Evolutionary conservation across 2,888 invertebrate genomes (phyloP).

Genomic region (Pterostichus madidus): DNA sequence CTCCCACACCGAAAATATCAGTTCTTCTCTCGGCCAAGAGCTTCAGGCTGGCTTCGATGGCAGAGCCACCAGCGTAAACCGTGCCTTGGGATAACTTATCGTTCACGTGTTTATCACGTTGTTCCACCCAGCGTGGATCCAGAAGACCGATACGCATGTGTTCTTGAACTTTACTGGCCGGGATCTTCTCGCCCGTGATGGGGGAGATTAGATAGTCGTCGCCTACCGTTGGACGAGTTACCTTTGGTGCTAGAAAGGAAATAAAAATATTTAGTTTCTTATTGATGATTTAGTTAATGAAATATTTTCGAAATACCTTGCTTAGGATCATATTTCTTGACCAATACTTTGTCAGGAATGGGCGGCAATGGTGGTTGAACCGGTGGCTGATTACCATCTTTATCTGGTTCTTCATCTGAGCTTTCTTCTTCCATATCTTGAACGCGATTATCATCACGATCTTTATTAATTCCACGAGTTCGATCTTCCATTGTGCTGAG

Average conservation of each 20-base stretch:
- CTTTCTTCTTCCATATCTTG: slow-evolving; percentile 97
- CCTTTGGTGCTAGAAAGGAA: slow-evolving; percentile 77
- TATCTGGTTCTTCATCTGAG: slow-evolving; percentile 84
- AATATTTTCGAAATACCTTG: slow-evolving; percentile 79
- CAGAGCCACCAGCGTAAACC: slow-evolving; percentile 88
- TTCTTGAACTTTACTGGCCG: slow-evolving; percentile 97
- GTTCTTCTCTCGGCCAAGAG: slow-evolving; percentile 98
- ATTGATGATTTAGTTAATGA: background rate
- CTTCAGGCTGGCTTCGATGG: slow-evolving; percentile 97
- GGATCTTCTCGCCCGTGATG: slow-evolving; percentile 98
- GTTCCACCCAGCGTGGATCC: slow-evolving; percentile 99
- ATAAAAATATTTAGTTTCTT: background rate
- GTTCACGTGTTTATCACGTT: slow-evolving; percentile 94
- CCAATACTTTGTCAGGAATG: slow-evolving; percentile 94
- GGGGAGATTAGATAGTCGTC: slow-evolving; percentile 98
- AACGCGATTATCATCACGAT: slow-evolving; percentile 81
- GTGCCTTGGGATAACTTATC: slow-evolving; percentile 96
- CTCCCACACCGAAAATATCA: slow-evolving; percentile 99
- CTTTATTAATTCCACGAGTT: slow-evolving; percentile 77
- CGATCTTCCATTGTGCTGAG: slow-evolving; percentile 85
- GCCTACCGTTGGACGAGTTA: slow-evolving; percentile 82
- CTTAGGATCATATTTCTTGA: slow-evolving; percentile 98
- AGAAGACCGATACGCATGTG: slow-evolving; percentile 98
- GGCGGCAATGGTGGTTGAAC: slow-evolving; percentile 88
- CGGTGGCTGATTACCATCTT: slow-evolving; percentile 75